phyloP scores from a whole-genome alignment of 2,797 vertebrate species.

The Momotus momota region DNA sequence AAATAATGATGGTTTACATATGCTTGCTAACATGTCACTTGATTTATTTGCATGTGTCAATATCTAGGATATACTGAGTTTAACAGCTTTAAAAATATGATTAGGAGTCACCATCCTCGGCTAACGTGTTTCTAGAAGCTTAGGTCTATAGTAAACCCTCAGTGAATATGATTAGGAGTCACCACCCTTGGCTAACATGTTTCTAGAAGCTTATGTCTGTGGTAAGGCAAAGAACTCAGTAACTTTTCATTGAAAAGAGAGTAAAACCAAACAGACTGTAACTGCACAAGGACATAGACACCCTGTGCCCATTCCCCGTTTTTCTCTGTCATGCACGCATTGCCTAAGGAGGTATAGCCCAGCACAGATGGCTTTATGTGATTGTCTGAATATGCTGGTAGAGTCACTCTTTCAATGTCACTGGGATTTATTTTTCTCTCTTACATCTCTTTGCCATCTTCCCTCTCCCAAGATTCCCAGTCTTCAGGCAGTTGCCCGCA shows the following conservation, averaged over 20 bases:
- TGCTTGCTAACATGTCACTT: neutral
- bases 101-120: neutral
- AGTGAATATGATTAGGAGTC: neutral
- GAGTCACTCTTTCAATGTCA: conserved; percentile 54
- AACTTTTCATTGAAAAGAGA: neutral
- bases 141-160: neutral
- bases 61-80: neutral
- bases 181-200: neutral
- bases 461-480: neutral
- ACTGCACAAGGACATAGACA: neutral
- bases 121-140: neutral
- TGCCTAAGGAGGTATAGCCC: conserved; percentile 31
- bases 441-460: neutral
- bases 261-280: neutral
- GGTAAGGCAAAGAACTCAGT: neutral
- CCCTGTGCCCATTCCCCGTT: neutral
- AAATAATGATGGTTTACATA: neutral
- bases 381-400: conserved; percentile 15
- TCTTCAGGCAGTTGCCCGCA: neutral
- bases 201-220: neutral
- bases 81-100: conserved; percentile 15
- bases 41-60: neutral
- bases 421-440: conserved; percentile 9
- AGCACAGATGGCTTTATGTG: conserved; percentile 50
- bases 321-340: neutral